phyloP scores from a whole-genome alignment of 1,140 invertebrate genomes.

The Bombus superbus region DNA sequence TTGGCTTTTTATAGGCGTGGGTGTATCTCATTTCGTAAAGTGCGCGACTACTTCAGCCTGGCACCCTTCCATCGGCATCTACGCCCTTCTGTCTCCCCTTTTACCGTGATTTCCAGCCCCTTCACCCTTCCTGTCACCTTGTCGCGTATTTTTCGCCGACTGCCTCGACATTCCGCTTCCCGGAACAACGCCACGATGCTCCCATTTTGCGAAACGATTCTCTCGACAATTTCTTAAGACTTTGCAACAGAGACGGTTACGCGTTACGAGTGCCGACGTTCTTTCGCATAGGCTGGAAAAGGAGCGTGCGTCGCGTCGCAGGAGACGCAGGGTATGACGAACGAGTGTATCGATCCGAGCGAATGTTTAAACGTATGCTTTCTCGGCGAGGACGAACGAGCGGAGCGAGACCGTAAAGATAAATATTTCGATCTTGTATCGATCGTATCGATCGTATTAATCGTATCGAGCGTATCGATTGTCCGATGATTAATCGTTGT shows the following conservation, averaged over 20 bases:
- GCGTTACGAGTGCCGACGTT: neutral
- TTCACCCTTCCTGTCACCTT: conserved; percentile 25
- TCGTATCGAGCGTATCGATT: no score
- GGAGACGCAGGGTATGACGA: neutral
- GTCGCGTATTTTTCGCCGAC: conserved; percentile 22
- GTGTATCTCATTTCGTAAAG: conserved; percentile 68
- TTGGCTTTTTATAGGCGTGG: conserved; percentile 56
- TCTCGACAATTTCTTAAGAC: conserved; percentile 10
- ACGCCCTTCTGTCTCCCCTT: conserved; percentile 11
- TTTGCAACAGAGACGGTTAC: neutral
- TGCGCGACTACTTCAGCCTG: conserved; percentile 53
- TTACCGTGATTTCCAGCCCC: conserved; percentile 31
- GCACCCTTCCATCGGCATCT: conserved; percentile 21
- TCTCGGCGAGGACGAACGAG: no score
- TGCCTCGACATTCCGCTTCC: neutral
- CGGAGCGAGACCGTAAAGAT: no score
- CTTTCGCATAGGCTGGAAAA: neutral
- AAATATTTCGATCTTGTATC: neutral
- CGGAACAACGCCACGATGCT: neutral
- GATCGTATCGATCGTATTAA: no score
- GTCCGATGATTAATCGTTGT: no score
- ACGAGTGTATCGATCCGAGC: neutral
- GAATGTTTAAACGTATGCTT: no score
- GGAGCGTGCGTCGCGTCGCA: neutral
- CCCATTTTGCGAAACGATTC: conserved; percentile 21